Percentiles rank a stretch among this genome's conserved stretches.
phyloP scores from a whole-genome alignment of 2,797 vertebrate genomes.

The Syndactyla subalaris region DNA sequence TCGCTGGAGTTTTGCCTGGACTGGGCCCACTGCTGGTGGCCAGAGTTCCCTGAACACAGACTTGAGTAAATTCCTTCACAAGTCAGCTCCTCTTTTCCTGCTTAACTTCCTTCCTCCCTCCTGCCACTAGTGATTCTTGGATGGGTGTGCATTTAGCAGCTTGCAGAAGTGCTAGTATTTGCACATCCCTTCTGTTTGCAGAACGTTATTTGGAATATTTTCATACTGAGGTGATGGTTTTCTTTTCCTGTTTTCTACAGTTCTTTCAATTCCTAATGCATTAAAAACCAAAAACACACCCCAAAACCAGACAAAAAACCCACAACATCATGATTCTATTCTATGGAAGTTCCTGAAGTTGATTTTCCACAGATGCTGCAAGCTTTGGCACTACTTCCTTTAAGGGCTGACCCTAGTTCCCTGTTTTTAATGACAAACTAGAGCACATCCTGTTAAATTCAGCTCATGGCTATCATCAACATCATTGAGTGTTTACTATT shows the following conservation, averaged over 20 bases:
- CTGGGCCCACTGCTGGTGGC: neutral
- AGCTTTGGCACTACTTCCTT: neutral
- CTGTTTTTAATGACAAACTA: neutral
- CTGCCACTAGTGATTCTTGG: neutral
- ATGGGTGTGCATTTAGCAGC: neutral
- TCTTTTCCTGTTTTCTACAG: neutral
- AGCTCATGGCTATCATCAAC: neutral
- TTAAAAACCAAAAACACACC: neutral
- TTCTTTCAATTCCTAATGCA: neutral
- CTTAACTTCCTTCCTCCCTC: neutral
- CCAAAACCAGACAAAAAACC: too few species aligned
- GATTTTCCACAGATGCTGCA: neutral
- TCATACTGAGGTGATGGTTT: neutral
- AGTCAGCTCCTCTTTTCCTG: neutral
- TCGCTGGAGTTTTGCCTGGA: neutral
- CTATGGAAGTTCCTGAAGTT: neutral
- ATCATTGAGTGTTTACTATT: neutral
- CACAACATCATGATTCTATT: rapidly evolving
- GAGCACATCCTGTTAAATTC: neutral
- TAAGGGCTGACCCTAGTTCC: neutral
- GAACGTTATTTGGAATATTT: neutral
- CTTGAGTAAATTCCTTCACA: neutral
- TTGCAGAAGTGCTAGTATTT: neutral
- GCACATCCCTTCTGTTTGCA: neutral
- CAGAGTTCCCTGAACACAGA: neutral